phyloP scores from a whole-genome alignment of 23 tunicate species.

The Halocynthia roretzi region DNA sequence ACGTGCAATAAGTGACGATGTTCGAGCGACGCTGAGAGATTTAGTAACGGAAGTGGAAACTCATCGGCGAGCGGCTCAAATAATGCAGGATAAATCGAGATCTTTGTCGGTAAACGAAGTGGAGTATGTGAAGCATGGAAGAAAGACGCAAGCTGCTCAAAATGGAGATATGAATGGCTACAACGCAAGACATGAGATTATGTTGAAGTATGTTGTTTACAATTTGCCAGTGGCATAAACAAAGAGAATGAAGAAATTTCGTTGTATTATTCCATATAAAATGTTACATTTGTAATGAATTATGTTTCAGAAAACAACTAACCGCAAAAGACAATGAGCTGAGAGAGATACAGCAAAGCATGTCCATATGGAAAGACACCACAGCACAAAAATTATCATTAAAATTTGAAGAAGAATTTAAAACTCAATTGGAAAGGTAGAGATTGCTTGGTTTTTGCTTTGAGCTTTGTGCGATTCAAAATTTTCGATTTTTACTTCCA shows the following conservation, averaged over 20 bases:
- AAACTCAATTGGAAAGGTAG: slow-evolving; percentile 65
- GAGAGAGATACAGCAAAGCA: slow-evolving; percentile 39
- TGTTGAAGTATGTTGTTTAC: no score
- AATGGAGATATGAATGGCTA: no score
- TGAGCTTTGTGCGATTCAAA: no score
- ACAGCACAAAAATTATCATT: slow-evolving; percentile 63
- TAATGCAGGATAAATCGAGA: not conserved
- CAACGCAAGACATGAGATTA: no score
- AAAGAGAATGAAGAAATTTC: no score
- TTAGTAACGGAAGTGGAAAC: slow-evolving; percentile 24
- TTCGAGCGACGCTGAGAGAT: slow-evolving; percentile 18
- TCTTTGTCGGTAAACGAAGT: no score
- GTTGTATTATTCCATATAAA: no score
- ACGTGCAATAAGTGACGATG: slow-evolving; percentile 22
- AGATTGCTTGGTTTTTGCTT: not conserved
- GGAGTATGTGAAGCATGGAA: no score
- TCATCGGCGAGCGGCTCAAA: slow-evolving; percentile 26
- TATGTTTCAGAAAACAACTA: slow-evolving; percentile 39
- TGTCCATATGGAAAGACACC: slow-evolving; percentile 68
- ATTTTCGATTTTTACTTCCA: no score
- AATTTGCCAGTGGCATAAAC: no score
- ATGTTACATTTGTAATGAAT: no score
- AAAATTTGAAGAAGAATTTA: slow-evolving; percentile 69
- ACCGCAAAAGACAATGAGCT: slow-evolving; percentile 40
- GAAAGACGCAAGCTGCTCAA: no score